Percentiles rank a stretch among this genome's conserved stretches.
Evolutionary conservation across 2,888 invertebrate genomes (phyloP).

Genomic region (Terebella lapidaria): DNA sequence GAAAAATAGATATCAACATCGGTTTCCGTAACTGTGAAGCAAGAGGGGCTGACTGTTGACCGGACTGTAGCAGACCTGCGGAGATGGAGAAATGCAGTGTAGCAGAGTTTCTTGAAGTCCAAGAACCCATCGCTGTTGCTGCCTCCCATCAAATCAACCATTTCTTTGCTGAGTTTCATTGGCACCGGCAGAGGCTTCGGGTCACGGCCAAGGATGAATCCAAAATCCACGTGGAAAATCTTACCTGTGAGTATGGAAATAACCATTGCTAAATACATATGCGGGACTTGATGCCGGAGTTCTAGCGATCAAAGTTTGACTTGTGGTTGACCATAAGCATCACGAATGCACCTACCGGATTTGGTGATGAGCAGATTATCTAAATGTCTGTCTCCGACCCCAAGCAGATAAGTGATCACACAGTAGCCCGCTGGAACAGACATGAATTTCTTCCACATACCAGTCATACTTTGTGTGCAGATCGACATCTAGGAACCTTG

Average conservation of each 20-base stretch:
- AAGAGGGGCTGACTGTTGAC: no score
- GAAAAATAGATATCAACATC: background rate
- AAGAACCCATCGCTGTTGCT: slow-evolving; percentile 77
- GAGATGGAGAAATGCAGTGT: slow-evolving; percentile 91
- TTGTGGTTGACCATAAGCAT: background rate
- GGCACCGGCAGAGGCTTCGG: slow-evolving; percentile 98
- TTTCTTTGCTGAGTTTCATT: slow-evolving; percentile 95
- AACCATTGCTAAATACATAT: no score
- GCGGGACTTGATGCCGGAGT: no score
- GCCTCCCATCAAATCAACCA: slow-evolving; percentile 81
- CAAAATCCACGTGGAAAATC: slow-evolving; percentile 64
- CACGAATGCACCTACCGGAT: slow-evolving; percentile 59
- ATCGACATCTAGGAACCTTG: no score
- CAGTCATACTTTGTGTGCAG: no score
- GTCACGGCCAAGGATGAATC: slow-evolving; percentile 93
- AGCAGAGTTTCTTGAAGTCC: slow-evolving; percentile 84
- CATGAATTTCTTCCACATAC: no score
- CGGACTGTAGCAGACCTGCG: no score
- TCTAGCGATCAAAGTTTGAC: no score
- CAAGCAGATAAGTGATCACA: slow-evolving; percentile 93
- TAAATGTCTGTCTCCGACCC: slow-evolving; percentile 94
- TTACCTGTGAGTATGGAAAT: slow-evolving; percentile 39
- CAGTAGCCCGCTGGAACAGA: slow-evolving; percentile 78
- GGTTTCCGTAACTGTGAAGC: no score
- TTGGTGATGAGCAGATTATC: slow-evolving; percentile 92